A percentile compares a stretch with the other conserved stretches of the same genome.
phyloP scores from a whole-genome alignment of 2,888 invertebrate species.

The Rhorus exstirpatorius region DNA sequence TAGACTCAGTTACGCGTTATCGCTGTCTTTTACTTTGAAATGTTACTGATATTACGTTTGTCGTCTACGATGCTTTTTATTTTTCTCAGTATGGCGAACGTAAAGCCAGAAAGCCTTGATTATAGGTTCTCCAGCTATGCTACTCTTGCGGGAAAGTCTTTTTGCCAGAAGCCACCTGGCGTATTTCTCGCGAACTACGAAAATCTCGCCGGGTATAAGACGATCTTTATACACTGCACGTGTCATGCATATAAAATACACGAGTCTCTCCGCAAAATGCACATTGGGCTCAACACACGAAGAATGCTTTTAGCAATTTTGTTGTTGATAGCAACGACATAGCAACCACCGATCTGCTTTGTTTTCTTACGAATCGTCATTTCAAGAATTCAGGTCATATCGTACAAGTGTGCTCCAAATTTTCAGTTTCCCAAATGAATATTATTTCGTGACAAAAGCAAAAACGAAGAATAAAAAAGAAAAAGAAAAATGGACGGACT shows the following conservation, averaged over 20 bases:
- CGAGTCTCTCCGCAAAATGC: no score
- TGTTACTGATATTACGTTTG: no score
- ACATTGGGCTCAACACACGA: no score
- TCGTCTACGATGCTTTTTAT: no score
- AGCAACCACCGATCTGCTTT: constrained; percentile 39
- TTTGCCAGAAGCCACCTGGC: neutral
- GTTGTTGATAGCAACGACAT: constrained; percentile 63
- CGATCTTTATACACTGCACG: neutral
- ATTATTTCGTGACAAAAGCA: neutral
- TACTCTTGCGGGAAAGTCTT: neutral
- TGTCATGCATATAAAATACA: no score
- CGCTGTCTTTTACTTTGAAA: no score
- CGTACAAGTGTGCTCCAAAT: constrained; percentile 4
- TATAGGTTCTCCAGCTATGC: neutral
- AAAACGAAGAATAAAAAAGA: no score
- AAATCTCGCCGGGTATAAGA: neutral
- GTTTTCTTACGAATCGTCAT: constrained; percentile 11
- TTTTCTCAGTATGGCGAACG: no score
- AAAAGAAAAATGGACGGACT: constrained; percentile 67
- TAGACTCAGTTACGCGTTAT: no score
- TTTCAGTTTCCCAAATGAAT: neutral
- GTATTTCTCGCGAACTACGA: neutral
- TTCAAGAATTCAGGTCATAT: neutral
- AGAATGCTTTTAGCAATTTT: neutral
- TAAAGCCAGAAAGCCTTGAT: no score